A percentile compares a stretch with the other conserved stretches of the same genome.
These are phyloP conservation scores for Phalacrocorax carbo DNA, from an alignment of 2,113 vertebrate genomes.

Conservation along the genomic window DNA sequence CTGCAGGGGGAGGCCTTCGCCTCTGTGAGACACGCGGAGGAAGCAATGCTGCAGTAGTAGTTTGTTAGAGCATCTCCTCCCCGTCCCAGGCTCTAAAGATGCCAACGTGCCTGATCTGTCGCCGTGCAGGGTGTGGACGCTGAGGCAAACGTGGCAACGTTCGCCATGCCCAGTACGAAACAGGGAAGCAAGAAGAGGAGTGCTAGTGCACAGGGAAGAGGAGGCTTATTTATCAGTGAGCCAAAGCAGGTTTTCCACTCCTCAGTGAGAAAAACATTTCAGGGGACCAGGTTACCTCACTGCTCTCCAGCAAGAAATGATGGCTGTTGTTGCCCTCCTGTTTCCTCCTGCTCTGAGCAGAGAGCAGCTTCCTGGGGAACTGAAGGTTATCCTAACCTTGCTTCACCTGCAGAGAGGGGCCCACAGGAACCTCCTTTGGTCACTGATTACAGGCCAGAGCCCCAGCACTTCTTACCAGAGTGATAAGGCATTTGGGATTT, in stretches of 20 bases:
- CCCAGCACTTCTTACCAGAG: background rate
- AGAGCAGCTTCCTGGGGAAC: background rate
- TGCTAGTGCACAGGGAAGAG: background rate
- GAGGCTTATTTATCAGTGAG: background rate
- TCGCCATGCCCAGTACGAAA: background rate
- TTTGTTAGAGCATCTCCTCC: background rate
- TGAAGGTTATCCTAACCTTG: background rate
- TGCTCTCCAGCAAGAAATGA: background rate
- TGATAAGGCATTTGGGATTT: conserved; percentile 22
- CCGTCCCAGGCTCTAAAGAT: background rate
- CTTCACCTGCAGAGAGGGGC: background rate
- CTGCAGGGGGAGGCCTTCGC: background rate
- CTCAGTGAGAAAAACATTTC: background rate
- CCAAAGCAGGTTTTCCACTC: background rate
- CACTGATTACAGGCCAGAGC: background rate
- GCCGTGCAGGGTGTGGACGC: background rate
- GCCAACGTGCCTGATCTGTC: accelerated
- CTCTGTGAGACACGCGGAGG: background rate
- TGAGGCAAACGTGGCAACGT: background rate
- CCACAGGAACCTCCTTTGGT: background rate
- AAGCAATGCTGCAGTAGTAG: background rate
- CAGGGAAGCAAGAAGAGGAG: background rate
- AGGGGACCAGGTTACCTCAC: background rate
- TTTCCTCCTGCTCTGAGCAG: background rate
- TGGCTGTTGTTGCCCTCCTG: accelerated